phyloP scores from a whole-genome alignment of 1,140 invertebrate genomes.

The Aradophagus sp. region DNA sequence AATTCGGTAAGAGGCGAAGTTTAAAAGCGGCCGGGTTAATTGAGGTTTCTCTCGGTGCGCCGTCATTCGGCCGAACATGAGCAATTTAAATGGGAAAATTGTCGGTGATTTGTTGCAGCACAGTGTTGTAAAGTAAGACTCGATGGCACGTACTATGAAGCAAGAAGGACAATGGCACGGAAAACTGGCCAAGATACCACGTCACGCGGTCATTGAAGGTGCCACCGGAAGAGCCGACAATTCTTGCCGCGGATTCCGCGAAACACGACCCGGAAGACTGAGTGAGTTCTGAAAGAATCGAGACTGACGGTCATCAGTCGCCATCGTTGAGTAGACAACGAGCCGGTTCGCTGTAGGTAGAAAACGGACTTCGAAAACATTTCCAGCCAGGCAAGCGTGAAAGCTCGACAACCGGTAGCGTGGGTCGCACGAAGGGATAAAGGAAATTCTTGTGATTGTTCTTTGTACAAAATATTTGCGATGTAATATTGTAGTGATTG shows the following conservation, averaged over 20 bases:
- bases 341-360: conserved; percentile 27
- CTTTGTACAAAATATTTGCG: conserved; percentile 76
- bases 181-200: conserved; percentile 35
- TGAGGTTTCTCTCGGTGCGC: conserved; percentile 23
- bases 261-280: conserved; percentile 53
- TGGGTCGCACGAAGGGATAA: conserved; percentile 50
- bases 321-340: conserved; percentile 30
- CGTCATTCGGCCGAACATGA: conserved; percentile 1
- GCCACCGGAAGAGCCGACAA: conserved; percentile 60
- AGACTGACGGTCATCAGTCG: conserved; percentile 45
- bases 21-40: conserved; percentile 18
- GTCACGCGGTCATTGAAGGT: conserved; percentile 33
- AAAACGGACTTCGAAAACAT: conserved; percentile 40
- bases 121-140: conserved; percentile 48
- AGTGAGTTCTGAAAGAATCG: conserved; percentile 35
- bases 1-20: conserved; percentile 23
- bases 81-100: conserved; percentile 26
- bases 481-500: conserved; percentile 76
- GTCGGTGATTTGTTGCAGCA: conserved; percentile 51
- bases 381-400: conserved; percentile 39
- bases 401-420: conserved; percentile 55
- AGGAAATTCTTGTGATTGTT: conserved; percentile 76
- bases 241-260: conserved; percentile 58
- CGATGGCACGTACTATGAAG: conserved; percentile 45
- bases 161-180: conserved; percentile 51